Evolutionary conservation across 2,113 vertebrate species (phyloP).

Genomic region (Calypte anna): DNA sequence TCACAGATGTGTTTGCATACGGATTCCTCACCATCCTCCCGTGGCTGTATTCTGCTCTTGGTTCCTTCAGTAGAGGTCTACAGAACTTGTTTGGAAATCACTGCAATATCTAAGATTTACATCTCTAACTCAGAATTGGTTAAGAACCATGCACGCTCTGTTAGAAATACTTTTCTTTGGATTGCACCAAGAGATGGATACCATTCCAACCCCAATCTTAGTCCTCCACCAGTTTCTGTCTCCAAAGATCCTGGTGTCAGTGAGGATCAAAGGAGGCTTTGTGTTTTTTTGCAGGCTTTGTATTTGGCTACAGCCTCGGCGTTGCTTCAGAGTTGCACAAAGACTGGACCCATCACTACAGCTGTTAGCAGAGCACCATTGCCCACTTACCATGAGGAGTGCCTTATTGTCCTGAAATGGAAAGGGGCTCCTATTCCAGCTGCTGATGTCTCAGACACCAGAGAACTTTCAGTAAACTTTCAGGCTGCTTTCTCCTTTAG

Average conservation of each 20-base stretch:
- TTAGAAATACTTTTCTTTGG: not conserved
- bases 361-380: not conserved
- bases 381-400: not conserved
- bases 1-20: not conserved
- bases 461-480: not conserved
- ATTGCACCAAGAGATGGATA: not conserved
- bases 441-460: not conserved
- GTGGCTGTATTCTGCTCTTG: not conserved
- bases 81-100: not conserved
- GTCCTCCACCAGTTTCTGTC: not conserved
- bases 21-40: not conserved
- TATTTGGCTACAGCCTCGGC: not conserved
- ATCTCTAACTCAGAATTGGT: not conserved
- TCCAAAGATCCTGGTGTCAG: not conserved
- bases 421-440: not conserved
- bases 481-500: not conserved
- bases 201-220: accelerated
- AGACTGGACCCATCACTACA: not conserved
- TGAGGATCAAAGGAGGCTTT: not conserved
- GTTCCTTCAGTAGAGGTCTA: not conserved
- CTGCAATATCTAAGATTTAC: not conserved
- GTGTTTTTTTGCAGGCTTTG: not conserved
- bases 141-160: accelerated
- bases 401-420: not conserved
- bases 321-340: not conserved